phyloP scores from a whole-genome alignment of 2,113 vertebrate species.

The Lophius piscatorius region DNA sequence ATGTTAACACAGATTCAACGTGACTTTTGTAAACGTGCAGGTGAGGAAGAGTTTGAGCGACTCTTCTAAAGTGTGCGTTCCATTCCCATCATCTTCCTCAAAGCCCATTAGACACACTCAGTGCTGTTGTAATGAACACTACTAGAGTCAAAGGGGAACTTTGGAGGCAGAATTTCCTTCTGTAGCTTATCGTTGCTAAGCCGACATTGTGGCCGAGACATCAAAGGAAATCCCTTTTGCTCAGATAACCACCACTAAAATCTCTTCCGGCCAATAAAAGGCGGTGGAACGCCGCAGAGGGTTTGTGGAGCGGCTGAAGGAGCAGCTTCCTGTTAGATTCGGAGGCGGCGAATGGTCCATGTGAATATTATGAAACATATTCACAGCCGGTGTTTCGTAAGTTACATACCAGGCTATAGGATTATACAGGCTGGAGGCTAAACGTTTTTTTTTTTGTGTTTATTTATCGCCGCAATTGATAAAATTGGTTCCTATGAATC shows the following conservation, averaged over 20 bases:
- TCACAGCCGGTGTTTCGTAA: too few species aligned
- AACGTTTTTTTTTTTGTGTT: too few species aligned
- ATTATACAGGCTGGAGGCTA: too few species aligned
- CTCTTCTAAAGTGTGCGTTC: not conserved
- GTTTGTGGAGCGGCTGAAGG: not conserved
- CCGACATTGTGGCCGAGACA: constrained; percentile 43
- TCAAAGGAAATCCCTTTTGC: constrained; percentile 53
- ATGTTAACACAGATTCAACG: not conserved
- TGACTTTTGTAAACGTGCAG: not conserved
- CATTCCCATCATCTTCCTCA: constrained; percentile 6
- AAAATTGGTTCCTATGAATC: too few species aligned
- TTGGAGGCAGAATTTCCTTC: constrained; percentile 38
- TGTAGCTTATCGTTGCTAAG: constrained; percentile 38
- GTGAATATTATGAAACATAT: not conserved
- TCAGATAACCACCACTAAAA: constrained; percentile 24
- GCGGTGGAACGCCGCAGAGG: constrained; percentile 10
- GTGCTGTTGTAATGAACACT: constrained; percentile 25
- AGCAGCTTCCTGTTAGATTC: constrained; percentile 16
- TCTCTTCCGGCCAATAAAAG: constrained; percentile 32
- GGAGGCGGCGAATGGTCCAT: constrained; percentile 4
- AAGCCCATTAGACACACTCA: constrained; percentile 21
- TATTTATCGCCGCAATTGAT: too few species aligned
- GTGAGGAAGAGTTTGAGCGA: not conserved
- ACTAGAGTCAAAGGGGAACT: constrained; percentile 51
- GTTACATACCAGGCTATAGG: too few species aligned